These are phyloP conservation scores for Dendrocopos noguchii DNA, from an alignment of 2,113 vertebrate species.

Conservation along the genomic window DNA sequence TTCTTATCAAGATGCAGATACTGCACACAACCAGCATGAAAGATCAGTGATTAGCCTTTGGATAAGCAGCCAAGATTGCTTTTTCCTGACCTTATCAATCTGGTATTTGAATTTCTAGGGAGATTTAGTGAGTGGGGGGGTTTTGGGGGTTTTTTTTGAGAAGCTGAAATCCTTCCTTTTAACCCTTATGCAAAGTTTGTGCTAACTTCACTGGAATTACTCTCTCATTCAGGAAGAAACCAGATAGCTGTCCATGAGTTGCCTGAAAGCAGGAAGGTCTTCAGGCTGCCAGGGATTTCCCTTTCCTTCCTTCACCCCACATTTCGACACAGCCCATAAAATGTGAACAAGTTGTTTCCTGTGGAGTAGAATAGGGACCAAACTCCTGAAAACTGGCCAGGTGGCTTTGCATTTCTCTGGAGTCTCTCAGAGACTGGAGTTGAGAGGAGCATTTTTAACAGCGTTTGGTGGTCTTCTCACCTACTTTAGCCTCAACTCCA, in stretches of 20 bases:
- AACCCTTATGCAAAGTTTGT: background rate
- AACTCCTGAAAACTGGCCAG: background rate
- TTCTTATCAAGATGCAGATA: conserved; percentile 57
- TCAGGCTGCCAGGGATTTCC: conserved; percentile 2
- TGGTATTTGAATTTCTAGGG: conserved; percentile 48
- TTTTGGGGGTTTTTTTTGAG: background rate
- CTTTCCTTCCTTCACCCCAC: conserved; percentile 14
- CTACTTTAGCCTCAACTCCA: background rate
- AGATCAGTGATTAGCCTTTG: conserved; percentile 60
- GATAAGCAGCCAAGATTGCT: conserved; percentile 57
- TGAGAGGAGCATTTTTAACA: background rate
- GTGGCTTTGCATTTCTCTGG: background rate
- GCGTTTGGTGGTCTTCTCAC: background rate
- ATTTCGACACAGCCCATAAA: background rate
- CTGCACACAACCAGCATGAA: conserved; percentile 45
- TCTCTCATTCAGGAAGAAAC: background rate
- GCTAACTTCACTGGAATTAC: conserved; percentile 4
- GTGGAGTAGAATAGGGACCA: background rate
- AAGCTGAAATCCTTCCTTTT: conserved; percentile 15
- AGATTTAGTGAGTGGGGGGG: background rate
- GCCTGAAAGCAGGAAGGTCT: background rate
- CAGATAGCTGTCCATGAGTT: background rate
- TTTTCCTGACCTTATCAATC: conserved; percentile 62
- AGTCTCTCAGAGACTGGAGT: background rate
- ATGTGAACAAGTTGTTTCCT: background rate